phyloP scores from a whole-genome alignment of 2,888 invertebrate species.

The Meloe dianella region DNA sequence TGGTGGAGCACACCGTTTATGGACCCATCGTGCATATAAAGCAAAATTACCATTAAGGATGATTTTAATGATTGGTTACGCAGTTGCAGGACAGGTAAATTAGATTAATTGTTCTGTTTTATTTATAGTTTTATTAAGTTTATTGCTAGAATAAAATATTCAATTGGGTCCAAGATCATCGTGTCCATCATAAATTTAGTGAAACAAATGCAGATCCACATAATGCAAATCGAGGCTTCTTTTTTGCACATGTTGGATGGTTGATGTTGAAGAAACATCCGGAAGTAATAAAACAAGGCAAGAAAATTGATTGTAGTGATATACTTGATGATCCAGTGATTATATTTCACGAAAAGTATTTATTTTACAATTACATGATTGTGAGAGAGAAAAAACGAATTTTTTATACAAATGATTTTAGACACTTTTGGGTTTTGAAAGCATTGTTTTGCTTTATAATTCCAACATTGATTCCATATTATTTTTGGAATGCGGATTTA shows the following conservation, averaged over 20 bases:
- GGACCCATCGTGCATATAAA: constrained; percentile 93
- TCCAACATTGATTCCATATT: constrained; percentile 78
- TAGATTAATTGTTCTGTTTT: neutral
- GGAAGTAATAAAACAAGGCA: constrained; percentile 78
- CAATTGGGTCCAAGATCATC: constrained; percentile 84
- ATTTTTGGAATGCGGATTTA: constrained; percentile 77
- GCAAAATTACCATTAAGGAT: constrained; percentile 84
- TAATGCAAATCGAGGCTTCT: constrained; percentile 87
- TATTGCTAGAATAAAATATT: constrained; percentile 84
- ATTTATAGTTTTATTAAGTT: constrained; percentile 1
- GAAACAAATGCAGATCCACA: constrained; percentile 92
- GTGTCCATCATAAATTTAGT: constrained; percentile 90
- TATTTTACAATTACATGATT: too few relatives aligned
- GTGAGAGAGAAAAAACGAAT: too few relatives aligned
- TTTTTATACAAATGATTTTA: too few relatives aligned
- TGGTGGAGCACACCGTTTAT: constrained; percentile 92
- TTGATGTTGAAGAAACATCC: constrained; percentile 89
- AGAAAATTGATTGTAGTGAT: constrained; percentile 82
- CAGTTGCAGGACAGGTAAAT: constrained; percentile 67
- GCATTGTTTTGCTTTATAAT: constrained; percentile 75
- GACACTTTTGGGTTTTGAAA: constrained; percentile 75
- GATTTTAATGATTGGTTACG: constrained; percentile 80
- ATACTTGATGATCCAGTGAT: constrained; percentile 77
- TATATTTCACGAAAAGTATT: constrained; percentile 78
- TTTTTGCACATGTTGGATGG: constrained; percentile 95